Conservation (phyloP, 2,113 vertebrate genomes). For the Onychostruthus taczanowskii region DNA sequence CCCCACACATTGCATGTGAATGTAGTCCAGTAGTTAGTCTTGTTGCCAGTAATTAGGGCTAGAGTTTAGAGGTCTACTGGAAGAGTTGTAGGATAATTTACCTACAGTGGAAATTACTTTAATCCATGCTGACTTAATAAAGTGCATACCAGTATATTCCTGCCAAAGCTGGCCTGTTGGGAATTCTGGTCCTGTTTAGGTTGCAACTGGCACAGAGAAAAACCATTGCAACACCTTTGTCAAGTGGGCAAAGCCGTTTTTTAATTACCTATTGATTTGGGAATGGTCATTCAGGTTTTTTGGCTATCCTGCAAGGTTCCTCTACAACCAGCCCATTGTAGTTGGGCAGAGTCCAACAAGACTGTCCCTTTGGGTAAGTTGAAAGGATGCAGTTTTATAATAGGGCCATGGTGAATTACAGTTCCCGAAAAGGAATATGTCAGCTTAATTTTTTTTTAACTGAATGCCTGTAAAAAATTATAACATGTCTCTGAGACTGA, state of each 20-base stretch:
- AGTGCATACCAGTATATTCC: not conserved
- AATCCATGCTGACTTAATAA: not conserved
- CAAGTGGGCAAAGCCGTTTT: not conserved
- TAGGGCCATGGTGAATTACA: not conserved
- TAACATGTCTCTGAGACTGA: not conserved
- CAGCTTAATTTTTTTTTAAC: not conserved
- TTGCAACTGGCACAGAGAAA: not conserved
- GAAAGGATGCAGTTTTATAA: not conserved
- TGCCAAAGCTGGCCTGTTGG: not conserved
- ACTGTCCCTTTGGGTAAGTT: not conserved
- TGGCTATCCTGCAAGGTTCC: not conserved
- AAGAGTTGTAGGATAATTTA: not conserved
- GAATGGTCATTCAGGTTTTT: not conserved
- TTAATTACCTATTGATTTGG: not conserved
- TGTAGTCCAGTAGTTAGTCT: not conserved
- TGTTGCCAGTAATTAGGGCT: not conserved
- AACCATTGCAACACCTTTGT: not conserved
- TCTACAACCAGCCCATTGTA: not conserved
- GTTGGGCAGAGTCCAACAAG: not conserved
- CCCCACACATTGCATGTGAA: fast-evolving
- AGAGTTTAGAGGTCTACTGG: not conserved
- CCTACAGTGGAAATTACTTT: not conserved
- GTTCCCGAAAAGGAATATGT: not conserved
- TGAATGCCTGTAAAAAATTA: not conserved
- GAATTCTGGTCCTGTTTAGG: not conserved